Evolutionary conservation across 2,888 invertebrate species (phyloP), one percentile per base, ranked within the genome.

Genomic region (Rhamnusium bicolor): DNA sequence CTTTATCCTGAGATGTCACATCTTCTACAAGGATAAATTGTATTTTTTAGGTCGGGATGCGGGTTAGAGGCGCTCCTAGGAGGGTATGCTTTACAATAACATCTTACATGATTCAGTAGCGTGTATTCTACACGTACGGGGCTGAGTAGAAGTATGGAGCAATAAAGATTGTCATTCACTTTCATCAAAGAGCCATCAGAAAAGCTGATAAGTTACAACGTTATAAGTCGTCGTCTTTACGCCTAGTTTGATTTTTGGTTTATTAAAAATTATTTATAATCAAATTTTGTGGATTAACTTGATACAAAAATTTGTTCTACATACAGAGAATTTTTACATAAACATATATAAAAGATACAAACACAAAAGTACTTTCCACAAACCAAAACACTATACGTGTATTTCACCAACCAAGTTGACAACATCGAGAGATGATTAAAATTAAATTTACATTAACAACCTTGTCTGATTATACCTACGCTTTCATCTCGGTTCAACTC

Each of bases 1-100:
- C 71, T 77, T 72, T 77, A 77, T 77, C 67, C 63, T 49, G 14
- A 29, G 51, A 73, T 71, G 75, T 75, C 73, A 54, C 71, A 73
- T 73, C 66, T 69, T 65, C 61, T 47, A 67, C 56, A 32, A 71
- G 74, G 72, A 76, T 70, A 76, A 72, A 75, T 73, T 69, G 74
- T 67, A 60, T 67, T 76, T 71, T 76, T 73, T 69, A 68, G 75
- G 65, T n/a, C 29, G 49, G 10, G 49, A 49, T 32, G 53, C 19
- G 60, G 58, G 51, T 29, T 32, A 18, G 51, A 12, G 27, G 21
- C 40, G 56, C 24, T 16, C n/a, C n/a, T 29, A 58, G 58, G 16
- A 49, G 47, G 56, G 71, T 49, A 65, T 53, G 71, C 65, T 29
- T 71, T 58, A 65, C 71, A 71, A 71, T 71, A 58, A 65, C 49